phyloP scores from a whole-genome alignment of 2,888 invertebrate genomes.

The Crioceris asparagi region DNA sequence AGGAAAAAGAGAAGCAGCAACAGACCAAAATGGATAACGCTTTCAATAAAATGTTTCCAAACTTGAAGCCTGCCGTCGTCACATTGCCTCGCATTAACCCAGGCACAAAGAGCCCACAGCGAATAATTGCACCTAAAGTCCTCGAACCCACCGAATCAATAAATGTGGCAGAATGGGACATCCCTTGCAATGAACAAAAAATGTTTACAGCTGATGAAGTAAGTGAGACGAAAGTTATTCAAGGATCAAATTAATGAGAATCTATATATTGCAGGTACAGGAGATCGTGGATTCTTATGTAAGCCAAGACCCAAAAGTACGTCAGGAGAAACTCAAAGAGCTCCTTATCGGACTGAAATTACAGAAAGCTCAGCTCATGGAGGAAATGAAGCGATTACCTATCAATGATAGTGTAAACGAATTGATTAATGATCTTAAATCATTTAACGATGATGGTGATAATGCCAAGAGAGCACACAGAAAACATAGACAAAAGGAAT shows the following conservation, averaged over 20 bases:
- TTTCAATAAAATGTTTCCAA: slow-evolving; percentile 36
- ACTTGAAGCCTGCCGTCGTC: slow-evolving; percentile 25
- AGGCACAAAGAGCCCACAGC: slow-evolving; percentile 3
- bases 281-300: slow-evolving; percentile 23
- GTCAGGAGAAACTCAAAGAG: slow-evolving; percentile 28
- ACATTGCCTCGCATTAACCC: slow-evolving; percentile 28
- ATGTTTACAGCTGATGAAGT: slow-evolving; percentile 25
- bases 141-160: slow-evolving; percentile 10
- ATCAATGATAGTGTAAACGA: slow-evolving; percentile 25
- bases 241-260: too few relatives aligned
- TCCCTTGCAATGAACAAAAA: slow-evolving; percentile 17
- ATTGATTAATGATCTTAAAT: slow-evolving; percentile 21
- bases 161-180: slow-evolving; percentile 22
- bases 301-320: slow-evolving; percentile 18
- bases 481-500: slow-evolving; percentile 8
- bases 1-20: slow-evolving; percentile 35
- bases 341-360: slow-evolving; percentile 32
- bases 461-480: slow-evolving; percentile 11
- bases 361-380: slow-evolving; percentile 33
- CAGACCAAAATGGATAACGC: slow-evolving; percentile 44
- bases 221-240: too few relatives aligned
- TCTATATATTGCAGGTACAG: too few relatives aligned
- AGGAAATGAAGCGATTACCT: slow-evolving; percentile 30
- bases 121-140: slow-evolving; percentile 10
- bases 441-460: slow-evolving; percentile 15